A percentile compares a stretch with the other conserved stretches of the same genome.
phyloP scores from a whole-genome alignment of 2,888 invertebrate species.

The Eupithecia inturbata region DNA sequence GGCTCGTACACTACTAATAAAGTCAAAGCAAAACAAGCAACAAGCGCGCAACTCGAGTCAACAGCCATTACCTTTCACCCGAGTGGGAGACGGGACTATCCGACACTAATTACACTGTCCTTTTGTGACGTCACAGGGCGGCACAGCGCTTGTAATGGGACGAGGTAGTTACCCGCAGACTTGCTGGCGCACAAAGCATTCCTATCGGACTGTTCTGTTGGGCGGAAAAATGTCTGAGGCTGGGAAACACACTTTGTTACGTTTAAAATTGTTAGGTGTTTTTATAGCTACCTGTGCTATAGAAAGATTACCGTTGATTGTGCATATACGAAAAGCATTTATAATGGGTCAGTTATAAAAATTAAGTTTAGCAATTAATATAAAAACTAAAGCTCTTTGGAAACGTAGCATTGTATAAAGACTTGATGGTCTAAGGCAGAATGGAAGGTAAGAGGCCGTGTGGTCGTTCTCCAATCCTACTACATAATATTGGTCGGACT shows the following conservation, averaged over 20 bases:
- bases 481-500: no score
- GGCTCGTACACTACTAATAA: background rate
- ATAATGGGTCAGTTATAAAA: background rate
- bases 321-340: background rate
- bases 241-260: background rate
- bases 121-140: slow-evolving; percentile 29
- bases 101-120: slow-evolving; percentile 30
- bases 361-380: background rate
- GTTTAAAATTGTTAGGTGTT: background rate
- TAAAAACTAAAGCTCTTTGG: background rate
- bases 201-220: background rate
- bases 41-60: background rate
- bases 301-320: background rate
- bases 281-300: background rate
- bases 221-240: background rate
- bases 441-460: no score
- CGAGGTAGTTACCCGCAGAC: slow-evolving; percentile 23
- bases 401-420: background rate
- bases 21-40: slow-evolving; percentile 7
- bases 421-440: background rate
- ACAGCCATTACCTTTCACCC: slow-evolving; percentile 18
- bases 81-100: slow-evolving; percentile 9
- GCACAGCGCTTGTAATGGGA: slow-evolving; percentile 22
- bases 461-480: no score
- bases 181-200: slow-evolving; percentile 24